phyloP scores from a whole-genome alignment of 2,113 vertebrate genomes.

The Morone saxatilis region DNA sequence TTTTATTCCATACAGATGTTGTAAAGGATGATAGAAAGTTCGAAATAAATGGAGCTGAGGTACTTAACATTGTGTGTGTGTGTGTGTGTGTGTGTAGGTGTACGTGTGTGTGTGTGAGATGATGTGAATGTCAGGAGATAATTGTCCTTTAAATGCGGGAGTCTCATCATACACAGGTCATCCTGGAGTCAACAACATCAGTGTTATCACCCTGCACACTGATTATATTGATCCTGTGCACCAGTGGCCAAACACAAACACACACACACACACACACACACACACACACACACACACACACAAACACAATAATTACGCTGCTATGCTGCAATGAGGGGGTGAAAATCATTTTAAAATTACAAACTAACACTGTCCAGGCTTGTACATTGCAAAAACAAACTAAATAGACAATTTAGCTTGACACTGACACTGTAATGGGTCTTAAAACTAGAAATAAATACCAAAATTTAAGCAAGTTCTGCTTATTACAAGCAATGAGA shows the following conservation, averaged over 20 bases:
- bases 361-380: neutral
- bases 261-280: too few relatives aligned
- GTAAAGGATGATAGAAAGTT: too few relatives aligned
- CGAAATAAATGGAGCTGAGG: too few relatives aligned
- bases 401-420: too few relatives aligned
- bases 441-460: too few relatives aligned
- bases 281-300: neutral
- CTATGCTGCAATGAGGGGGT: neutral
- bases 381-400: too few relatives aligned
- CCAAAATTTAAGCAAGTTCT: too few relatives aligned
- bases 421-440: too few relatives aligned
- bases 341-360: conserved; percentile 9
- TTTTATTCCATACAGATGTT: too few relatives aligned
- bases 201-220: conserved; percentile 22
- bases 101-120: conserved; percentile 1
- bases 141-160: conserved; percentile 20
- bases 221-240: conserved; percentile 27
- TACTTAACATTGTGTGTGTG: neutral
- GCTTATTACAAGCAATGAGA: too few relatives aligned
- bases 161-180: conserved; percentile 10
- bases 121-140: conserved; percentile 4
- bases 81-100: neutral
- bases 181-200: conserved; percentile 12
- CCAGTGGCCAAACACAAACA: neutral
- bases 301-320: neutral